Conservation (phyloP, 2,797 vertebrate species). For the Pagetopsis macropterus region DNA sequence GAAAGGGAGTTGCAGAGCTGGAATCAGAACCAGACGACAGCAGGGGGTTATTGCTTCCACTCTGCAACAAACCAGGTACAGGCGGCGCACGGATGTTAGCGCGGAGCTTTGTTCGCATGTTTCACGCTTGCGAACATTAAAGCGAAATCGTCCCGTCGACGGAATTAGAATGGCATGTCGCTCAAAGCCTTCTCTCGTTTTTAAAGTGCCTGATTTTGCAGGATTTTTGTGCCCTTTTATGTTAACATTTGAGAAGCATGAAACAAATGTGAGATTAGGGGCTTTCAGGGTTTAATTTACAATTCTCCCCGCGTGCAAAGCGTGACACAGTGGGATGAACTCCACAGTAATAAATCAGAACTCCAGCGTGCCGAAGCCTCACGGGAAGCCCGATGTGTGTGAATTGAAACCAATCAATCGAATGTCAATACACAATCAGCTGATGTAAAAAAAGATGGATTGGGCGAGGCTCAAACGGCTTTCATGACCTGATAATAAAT, state of each 20-base stretch:
- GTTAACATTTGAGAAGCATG: slow-evolving; percentile 56
- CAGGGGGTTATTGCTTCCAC: slow-evolving; percentile 22
- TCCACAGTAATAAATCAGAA: slow-evolving; percentile 46
- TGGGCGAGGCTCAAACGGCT: slow-evolving; percentile 22
- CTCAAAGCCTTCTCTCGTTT: slow-evolving; percentile 49
- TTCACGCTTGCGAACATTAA: slow-evolving; percentile 38
- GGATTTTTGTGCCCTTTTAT: slow-evolving; percentile 41
- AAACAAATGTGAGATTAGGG: slow-evolving; percentile 64
- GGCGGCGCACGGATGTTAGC: slow-evolving; percentile 27
- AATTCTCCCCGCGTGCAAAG: slow-evolving; percentile 55
- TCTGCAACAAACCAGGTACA: slow-evolving; percentile 25
- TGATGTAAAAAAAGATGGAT: slow-evolving; percentile 21
- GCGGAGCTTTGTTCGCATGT: slow-evolving; percentile 46
- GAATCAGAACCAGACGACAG: slow-evolving; percentile 42
- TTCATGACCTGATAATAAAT: slow-evolving; percentile 46
- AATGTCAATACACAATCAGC: slow-evolving; percentile 57
- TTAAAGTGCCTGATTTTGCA: slow-evolving; percentile 47
- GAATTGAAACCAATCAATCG: slow-evolving; percentile 54
- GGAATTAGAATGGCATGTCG: slow-evolving; percentile 41
- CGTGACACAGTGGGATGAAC: slow-evolving; percentile 40
- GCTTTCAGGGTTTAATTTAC: slow-evolving; percentile 65
- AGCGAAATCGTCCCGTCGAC: slow-evolving; percentile 19
- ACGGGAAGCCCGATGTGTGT: slow-evolving; percentile 22
- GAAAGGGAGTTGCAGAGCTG: slow-evolving; percentile 4
- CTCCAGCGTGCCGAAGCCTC: slow-evolving; percentile 27